phyloP scores from a whole-genome alignment of 2,888 invertebrate genomes.

The Oxyscelio sp. region DNA sequence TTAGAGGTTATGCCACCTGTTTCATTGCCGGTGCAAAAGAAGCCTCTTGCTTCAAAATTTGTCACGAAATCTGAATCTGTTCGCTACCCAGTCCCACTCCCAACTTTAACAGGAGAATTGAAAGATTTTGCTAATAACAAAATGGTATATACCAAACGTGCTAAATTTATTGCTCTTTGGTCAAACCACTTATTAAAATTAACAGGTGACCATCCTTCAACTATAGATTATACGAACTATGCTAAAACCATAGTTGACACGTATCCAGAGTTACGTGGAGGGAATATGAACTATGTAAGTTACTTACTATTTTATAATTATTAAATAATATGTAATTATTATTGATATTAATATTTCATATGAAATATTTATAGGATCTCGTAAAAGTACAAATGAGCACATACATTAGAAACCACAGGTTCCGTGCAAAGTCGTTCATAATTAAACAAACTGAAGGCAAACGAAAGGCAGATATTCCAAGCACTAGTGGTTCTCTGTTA shows the following conservation, averaged over 20 bases:
- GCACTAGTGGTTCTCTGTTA: background rate
- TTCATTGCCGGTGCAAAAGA: too few relatives aligned
- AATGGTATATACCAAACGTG: background rate
- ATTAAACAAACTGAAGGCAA: background rate
- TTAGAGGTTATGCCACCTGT: too few relatives aligned
- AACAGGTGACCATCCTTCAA: conserved; percentile 21
- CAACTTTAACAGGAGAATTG: conserved; percentile 9
- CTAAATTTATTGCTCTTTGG: conserved; percentile 25
- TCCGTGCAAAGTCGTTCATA: background rate
- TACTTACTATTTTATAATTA: background rate
- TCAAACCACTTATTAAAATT: conserved; percentile 15
- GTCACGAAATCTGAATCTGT: background rate
- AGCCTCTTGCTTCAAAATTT: background rate
- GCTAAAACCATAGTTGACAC: conserved; percentile 19
- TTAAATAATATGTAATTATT: too few relatives aligned
- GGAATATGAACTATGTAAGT: conserved; percentile 1
- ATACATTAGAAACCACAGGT: conserved; percentile 7
- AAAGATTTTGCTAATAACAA: conserved; percentile 8
- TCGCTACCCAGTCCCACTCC: conserved; percentile 7
- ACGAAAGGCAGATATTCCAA: too few relatives aligned
- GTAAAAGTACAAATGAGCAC: conserved; percentile 16
- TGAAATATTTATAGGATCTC: conserved; percentile 14
- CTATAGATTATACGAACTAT: conserved; percentile 11
- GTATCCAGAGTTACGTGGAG: conserved; percentile 14
- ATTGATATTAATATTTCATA: background rate